phyloP scores from a whole-genome alignment of 2,113 vertebrate species.

The Noctilio leporinus region DNA sequence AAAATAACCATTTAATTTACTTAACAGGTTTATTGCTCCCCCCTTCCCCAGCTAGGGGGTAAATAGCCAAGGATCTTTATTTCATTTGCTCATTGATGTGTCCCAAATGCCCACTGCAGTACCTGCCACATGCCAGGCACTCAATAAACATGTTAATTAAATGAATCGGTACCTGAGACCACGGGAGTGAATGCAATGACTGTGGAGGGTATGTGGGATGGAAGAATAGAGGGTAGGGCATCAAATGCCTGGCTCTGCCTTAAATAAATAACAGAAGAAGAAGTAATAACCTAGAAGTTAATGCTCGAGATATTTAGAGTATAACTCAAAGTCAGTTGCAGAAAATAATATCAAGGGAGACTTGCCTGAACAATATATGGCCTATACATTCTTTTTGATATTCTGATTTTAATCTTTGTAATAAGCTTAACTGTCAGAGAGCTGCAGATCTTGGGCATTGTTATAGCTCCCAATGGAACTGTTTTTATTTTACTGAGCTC shows the following conservation, averaged over 20 bases:
- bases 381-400: constrained; percentile 20
- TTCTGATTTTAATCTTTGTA: constrained; percentile 34
- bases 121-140: not conserved
- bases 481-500: constrained; percentile 52
- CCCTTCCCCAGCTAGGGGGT: not conserved
- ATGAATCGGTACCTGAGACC: not conserved
- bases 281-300: not conserved
- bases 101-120: not conserved
- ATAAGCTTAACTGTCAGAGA: not conserved
- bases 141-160: not conserved
- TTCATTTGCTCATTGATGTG: not conserved
- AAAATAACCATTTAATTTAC: not conserved
- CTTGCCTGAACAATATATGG: not conserved
- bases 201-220: not conserved
- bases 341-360: constrained; percentile 7
- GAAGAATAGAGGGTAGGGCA: not conserved
- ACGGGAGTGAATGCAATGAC: not conserved
- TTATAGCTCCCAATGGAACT: constrained; percentile 19
- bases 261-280: not conserved
- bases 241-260: not conserved
- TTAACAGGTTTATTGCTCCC: not conserved
- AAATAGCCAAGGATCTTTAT: not conserved
- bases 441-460: not conserved
- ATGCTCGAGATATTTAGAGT: not conserved
- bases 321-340: not conserved